Base-by-base conservation (phyloP, 1,140 invertebrate genomes). In the Medauroidea extradentata region DNA sequence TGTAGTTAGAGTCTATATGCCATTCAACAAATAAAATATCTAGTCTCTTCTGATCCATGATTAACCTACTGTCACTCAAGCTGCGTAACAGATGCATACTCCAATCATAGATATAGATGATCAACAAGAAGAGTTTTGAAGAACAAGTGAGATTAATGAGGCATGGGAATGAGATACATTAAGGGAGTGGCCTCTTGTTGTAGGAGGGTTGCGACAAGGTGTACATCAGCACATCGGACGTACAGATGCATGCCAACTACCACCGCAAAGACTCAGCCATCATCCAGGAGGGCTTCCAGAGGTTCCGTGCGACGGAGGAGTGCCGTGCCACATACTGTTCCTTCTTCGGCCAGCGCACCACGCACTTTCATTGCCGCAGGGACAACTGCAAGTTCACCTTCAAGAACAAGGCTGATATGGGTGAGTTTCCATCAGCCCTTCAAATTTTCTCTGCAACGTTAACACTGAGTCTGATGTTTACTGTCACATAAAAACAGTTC, bases 401-500 rank as follows among this genome's bases (percentile, higher is more conserved):
- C 75, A 98, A 98, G 75, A 98, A 99, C 75, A 99, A 99, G 78
- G 94, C 94, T 67, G 96, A 99, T 78, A 99, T 99, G 94, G 96
- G 94, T 97, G 82, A 85, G 87, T 73, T 59, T 63, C 18, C 8
- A 5, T 50, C 24, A 43, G 19, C n/a, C 9, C n/a, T n/a, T n/a
- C n/a, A n/a, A n/a, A n/a, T n/a, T n/a, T n/a, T n/a, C n/a, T n/a
- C n/a, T n/a, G n/a, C n/a, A n/a, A n/a, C n/a, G n/a, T n/a, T n/a
- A n/a, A n/a, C n/a, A n/a, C n/a, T n/a, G n/a, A n/a, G n/a, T n/a
- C n/a, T n/a, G n/a, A n/a, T n/a, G n/a, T n/a, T n/a, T n/a, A n/a
- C n/a, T n/a, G n/a, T n/a, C n/a, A n/a, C n/a, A n/a, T n/a, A n/a
- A n/a, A n/a, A n/a, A n/a, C n/a, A n/a, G n/a, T n/a, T n/a, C n/a